Evolutionary conservation across 2,888 invertebrate species (phyloP).

Genomic region (Taphrorychus bicolor): DNA sequence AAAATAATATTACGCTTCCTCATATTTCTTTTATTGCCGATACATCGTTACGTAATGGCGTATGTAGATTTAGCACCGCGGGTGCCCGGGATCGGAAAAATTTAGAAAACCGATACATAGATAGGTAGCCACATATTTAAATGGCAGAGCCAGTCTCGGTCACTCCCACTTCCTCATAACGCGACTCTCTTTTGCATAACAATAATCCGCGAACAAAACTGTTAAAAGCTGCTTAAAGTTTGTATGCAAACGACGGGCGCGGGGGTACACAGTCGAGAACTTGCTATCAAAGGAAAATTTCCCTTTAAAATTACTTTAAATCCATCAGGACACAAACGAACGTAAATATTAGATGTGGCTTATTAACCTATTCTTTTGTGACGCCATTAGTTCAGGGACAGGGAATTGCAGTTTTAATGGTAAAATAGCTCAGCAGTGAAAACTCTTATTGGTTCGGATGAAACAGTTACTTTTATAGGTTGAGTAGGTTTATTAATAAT

Average conservation of each 20-base stretch:
- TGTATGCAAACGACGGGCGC: constrained; percentile 26
- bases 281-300: constrained; percentile 15
- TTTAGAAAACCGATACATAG: background rate
- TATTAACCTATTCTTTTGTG: constrained; percentile 33
- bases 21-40: constrained; percentile 10
- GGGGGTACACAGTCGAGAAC: constrained; percentile 14
- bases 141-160: background rate
- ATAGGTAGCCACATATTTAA: background rate
- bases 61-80: background rate
- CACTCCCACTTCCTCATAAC: background rate
- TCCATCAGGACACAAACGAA: constrained; percentile 37
- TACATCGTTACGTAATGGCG: constrained; percentile 3
- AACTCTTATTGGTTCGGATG: too few relatives aligned
- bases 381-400: too few relatives aligned
- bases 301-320: constrained; percentile 33
- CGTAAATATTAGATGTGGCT: constrained; percentile 36
- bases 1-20: constrained; percentile 9
- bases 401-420: too few relatives aligned
- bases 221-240: constrained; percentile 27
- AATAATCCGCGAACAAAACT: constrained; percentile 16
- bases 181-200: constrained; percentile 15
- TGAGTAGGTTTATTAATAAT: too few relatives aligned
- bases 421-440: too few relatives aligned
- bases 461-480: too few relatives aligned
- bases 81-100: background rate